Percentiles rank a stretch among this genome's conserved stretches.
These are phyloP conservation scores for Nomia melanderi DNA, from an alignment of 1,140 invertebrate species.

Conservation along the genomic window DNA sequence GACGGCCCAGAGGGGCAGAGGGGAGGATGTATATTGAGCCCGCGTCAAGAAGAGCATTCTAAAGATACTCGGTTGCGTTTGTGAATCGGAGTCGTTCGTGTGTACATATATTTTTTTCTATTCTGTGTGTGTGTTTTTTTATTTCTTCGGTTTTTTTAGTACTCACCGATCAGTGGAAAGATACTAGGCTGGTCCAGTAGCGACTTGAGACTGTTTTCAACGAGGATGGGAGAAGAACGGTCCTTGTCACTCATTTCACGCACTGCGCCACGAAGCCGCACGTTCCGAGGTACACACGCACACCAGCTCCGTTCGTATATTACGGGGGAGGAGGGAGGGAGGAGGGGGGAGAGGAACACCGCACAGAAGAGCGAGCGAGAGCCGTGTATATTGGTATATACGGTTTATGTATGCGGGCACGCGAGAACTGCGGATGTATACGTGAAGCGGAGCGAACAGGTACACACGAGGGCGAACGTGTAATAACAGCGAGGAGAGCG, in stretches of 20 bases:
- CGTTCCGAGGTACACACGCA: constrained; percentile 56
- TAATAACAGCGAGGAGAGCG: constrained; percentile 25
- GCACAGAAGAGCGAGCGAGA: constrained; percentile 31
- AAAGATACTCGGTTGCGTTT: neutral
- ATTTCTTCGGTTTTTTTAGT: neutral
- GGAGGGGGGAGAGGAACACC: constrained; percentile 47
- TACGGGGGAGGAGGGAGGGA: no score
- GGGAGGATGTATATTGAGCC: constrained; percentile 14
- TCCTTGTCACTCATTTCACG: constrained; percentile 89
- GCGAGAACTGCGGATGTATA: constrained; percentile 9
- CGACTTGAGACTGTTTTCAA: constrained; percentile 89
- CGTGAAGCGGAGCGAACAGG: constrained; percentile 7
- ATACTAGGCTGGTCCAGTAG: constrained; percentile 89
- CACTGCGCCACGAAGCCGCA: constrained; percentile 72
- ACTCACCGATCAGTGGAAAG: constrained; percentile 89
- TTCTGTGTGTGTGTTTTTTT: no score
- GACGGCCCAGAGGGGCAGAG: neutral
- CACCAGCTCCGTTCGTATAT: constrained; percentile 41
- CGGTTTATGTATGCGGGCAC: constrained; percentile 28
- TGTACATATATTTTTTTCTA: no score
- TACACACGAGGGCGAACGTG: constrained; percentile 10
- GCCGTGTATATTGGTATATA: constrained; percentile 26
- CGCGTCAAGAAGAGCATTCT: neutral
- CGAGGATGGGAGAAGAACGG: constrained; percentile 88
- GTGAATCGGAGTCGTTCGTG: neutral